phyloP scores from a whole-genome alignment of 2,888 invertebrate species.

The Phortica okadai region DNA sequence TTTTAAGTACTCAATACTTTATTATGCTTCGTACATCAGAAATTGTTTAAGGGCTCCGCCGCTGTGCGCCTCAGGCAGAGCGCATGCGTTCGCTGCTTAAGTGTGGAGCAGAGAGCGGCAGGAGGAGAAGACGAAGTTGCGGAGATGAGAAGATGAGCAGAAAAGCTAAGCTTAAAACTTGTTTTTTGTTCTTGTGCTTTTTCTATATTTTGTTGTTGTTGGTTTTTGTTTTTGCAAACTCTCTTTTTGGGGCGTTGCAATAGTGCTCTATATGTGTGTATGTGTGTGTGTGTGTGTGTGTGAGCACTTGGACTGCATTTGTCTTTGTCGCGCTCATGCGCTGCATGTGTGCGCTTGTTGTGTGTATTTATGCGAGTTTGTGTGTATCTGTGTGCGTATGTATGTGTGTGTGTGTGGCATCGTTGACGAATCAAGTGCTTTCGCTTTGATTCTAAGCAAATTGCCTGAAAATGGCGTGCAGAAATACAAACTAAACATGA shows the following conservation, averaged over 20 bases:
- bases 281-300: background rate
- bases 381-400: slow-evolving; percentile 9
- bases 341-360: slow-evolving; percentile 35
- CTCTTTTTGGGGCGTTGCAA: slow-evolving; percentile 3
- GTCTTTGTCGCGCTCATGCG: slow-evolving; percentile 30
- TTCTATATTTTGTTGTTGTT: background rate
- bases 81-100: too few species aligned
- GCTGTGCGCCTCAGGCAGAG: too few species aligned
- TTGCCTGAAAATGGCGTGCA: slow-evolving; percentile 63
- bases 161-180: background rate
- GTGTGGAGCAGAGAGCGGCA: background rate
- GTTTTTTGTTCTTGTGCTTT: background rate
- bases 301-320: slow-evolving; percentile 9
- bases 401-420: slow-evolving; percentile 22
- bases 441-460: slow-evolving; percentile 40
- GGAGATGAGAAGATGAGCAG: background rate
- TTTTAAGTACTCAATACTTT: background rate
- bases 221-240: background rate
- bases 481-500: slow-evolving; percentile 2
- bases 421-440: slow-evolving; percentile 29
- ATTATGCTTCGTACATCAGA: too few species aligned
- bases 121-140: background rate
- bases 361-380: slow-evolving; percentile 12
- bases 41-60: too few species aligned
- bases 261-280: background rate